Percentiles rank a stretch among this genome's conserved stretches.
phyloP scores from a whole-genome alignment of 1,140 invertebrate species.

The Phymorhynchus buccinoides region DNA sequence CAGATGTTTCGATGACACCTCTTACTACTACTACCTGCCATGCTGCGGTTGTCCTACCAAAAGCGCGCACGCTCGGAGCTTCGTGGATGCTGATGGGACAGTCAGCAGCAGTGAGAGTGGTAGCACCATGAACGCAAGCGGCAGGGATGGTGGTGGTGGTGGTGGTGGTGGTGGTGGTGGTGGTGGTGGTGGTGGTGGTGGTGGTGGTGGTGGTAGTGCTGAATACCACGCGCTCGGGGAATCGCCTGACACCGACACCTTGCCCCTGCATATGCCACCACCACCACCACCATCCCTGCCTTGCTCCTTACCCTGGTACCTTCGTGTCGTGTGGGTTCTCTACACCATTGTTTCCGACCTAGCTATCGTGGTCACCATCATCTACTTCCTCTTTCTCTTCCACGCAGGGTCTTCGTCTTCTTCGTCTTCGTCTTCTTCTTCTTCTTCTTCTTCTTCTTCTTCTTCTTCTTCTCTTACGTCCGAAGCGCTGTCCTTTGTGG shows the following conservation, averaged over 20 bases:
- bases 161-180: constrained; percentile 29
- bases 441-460: too few species aligned
- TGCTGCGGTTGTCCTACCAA: background rate
- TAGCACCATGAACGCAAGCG: constrained; percentile 7
- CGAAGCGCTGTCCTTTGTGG: constrained; percentile 32
- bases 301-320: constrained; percentile 52
- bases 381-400: constrained; percentile 58
- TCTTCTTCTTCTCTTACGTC: background rate
- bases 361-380: constrained; percentile 58
- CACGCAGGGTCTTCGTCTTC: constrained; percentile 43
- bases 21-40: background rate
- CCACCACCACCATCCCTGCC: constrained; percentile 8
- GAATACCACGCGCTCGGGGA: background rate
- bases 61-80: background rate
- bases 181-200: background rate
- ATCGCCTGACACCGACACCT: background rate
- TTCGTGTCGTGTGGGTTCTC: constrained; percentile 61
- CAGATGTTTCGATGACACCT: background rate
- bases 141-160: constrained; percentile 22
- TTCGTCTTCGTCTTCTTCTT: background rate
- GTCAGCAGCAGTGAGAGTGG: too few species aligned
- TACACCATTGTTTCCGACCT: constrained; percentile 49
- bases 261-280: background rate
- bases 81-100: constrained; percentile 28
- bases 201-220: background rate